phyloP scores from a whole-genome alignment of 2,113 vertebrate genomes.

The Daphoenositta chrysoptera region DNA sequence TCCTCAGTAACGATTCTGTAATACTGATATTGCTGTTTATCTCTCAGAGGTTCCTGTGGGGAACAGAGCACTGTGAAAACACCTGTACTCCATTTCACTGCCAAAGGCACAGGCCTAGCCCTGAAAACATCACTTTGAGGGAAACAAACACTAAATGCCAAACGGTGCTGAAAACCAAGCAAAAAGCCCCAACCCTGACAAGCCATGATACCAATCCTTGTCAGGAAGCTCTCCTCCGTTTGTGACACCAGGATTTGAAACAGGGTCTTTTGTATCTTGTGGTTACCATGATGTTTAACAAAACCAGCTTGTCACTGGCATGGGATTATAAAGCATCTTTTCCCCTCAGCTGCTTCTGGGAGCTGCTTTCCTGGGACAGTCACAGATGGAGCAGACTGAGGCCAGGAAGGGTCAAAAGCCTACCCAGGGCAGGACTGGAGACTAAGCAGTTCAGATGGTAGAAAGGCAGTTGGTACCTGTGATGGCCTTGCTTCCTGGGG shows the following conservation, averaged over 20 bases:
- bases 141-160: neutral
- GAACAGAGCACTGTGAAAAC: neutral
- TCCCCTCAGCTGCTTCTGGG: neutral
- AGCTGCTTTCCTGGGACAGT: neutral
- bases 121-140: neutral
- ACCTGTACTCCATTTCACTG: neutral
- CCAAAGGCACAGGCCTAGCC: neutral
- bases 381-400: neutral
- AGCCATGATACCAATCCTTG: neutral
- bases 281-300: neutral
- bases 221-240: neutral
- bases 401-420: neutral
- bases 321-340: neutral
- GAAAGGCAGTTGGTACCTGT: slow-evolving; percentile 69
- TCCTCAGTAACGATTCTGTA: neutral
- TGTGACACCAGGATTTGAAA: slow-evolving; percentile 55
- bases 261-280: neutral
- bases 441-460: neutral
- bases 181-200: neutral
- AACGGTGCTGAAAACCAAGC: neutral
- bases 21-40: neutral
- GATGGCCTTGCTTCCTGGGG: slow-evolving; percentile 77
- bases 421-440: neutral
- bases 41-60: neutral
- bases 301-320: neutral